phyloP scores from a whole-genome alignment of 2,888 invertebrate genomes.

The Synergus japonicus region DNA sequence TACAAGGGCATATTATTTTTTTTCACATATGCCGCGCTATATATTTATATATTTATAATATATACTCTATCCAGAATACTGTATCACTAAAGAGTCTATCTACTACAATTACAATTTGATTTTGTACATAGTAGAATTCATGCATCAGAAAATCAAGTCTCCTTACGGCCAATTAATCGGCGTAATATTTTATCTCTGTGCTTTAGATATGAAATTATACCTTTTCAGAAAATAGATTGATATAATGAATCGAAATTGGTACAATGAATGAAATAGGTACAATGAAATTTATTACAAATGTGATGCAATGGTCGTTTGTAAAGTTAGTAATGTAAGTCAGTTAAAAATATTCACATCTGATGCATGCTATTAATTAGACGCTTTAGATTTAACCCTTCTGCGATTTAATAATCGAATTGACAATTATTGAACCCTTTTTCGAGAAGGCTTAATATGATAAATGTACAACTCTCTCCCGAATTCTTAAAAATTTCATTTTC shows the following conservation, averaged over 20 bases:
- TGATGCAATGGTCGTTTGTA: constrained; percentile 43
- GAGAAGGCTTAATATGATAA: constrained; percentile 23
- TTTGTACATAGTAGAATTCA: constrained; percentile 67
- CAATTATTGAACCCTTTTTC: constrained; percentile 36
- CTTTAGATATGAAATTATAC: constrained; percentile 36
- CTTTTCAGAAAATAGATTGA: constrained; percentile 41
- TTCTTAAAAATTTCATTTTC: constrained; percentile 35
- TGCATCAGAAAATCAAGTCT: constrained; percentile 64
- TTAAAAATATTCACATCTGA: constrained; percentile 41
- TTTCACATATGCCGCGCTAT: constrained; percentile 58
- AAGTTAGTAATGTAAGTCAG: constrained; percentile 34
- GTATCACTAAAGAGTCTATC: constrained; percentile 67
- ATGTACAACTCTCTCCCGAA: constrained; percentile 18
- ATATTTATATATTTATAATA: constrained; percentile 47
- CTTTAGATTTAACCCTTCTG: constrained; percentile 62
- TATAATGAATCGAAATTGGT: constrained; percentile 46
- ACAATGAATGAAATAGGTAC: constrained; percentile 41
- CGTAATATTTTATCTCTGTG: constrained; percentile 29
- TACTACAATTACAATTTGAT: constrained; percentile 72
- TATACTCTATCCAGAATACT: constrained; percentile 68
- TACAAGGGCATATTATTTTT: constrained; percentile 48
- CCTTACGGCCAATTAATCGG: constrained; percentile 47
- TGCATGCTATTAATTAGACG: constrained; percentile 38
- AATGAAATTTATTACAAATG: constrained; percentile 46
- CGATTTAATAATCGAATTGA: constrained; percentile 41